Evolutionary conservation across 2,888 invertebrate species (phyloP), one percentile per base, ranked within the genome.

Genomic region (Ochropleura plecta): DNA sequence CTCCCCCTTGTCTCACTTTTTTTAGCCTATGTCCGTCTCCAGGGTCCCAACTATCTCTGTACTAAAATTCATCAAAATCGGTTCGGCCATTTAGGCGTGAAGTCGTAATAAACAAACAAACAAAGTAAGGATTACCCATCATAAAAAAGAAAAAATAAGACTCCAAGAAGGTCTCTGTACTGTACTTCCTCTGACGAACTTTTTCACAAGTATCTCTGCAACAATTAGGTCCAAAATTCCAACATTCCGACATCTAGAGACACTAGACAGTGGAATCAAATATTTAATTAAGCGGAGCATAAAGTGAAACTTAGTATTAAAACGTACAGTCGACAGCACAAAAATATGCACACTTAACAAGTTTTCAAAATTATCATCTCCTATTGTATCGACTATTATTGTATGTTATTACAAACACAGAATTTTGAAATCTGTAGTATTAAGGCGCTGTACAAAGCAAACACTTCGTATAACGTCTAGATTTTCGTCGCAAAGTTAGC

Each of bases 261-360:
- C 64, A 60, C 60, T 48, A 73, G 78, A 75, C 76, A 64, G 64
- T n/a, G n/a, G 44, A n/a, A 62, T 59, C 67, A 73, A 82, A 82
- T 82, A 82, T 82, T 82, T 79, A 62, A 82, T 82, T 65, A 78
- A 70, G 66, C 18, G 40, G 62, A 73, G 70, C 72, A 62, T 69
- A 65, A 59, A 78, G 70, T 71, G 72, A 63, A 75, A 78, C 73
- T 78, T 30, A 70, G 77, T 76, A 78, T 80, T 77, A 42, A 79
- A 76, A 71, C 76, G 62, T 62, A 62, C 62, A 62, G n/a, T 44
- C 44, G 14, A 44, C 1, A 20, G 0, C 44, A 62, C 44, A 7
- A n/a, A 44, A 44, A 44, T 62, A 7, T 20, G 46, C n/a, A 44
- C n/a, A 44, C n/a, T 44, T 14, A 14, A 14, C 12, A 62, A 62